A percentile compares a stretch with the other conserved stretches of the same genome.
phyloP scores from a whole-genome alignment of 2,888 invertebrate genomes.

The Cheilosia vulpina region DNA sequence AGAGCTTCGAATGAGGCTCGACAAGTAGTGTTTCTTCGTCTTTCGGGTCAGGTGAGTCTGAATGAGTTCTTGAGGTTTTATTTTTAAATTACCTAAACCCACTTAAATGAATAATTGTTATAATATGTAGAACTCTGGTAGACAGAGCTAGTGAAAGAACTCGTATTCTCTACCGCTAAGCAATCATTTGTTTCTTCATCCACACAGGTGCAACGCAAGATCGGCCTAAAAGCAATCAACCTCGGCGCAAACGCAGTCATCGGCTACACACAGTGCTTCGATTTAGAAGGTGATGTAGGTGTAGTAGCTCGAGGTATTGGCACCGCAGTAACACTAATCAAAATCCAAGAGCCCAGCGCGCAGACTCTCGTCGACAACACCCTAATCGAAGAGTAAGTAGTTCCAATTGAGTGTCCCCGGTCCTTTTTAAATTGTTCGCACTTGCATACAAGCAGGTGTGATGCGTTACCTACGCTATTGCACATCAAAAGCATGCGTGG shows the following conservation, averaged over 20 bases:
- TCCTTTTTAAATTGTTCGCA: conserved; percentile 11
- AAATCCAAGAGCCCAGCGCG: conserved; percentile 84
- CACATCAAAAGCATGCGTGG: conserved; percentile 32
- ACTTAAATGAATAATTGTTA: no score
- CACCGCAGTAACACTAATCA: conserved; percentile 91
- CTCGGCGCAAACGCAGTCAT: conserved; percentile 97
- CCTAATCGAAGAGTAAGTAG: conserved; percentile 87
- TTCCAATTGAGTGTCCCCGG: background rate
- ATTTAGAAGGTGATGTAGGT: conserved; percentile 98
- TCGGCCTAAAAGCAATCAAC: conserved; percentile 96
- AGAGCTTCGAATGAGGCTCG: conserved; percentile 98
- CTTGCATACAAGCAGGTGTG: conserved; percentile 30
- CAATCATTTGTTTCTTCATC: no score
- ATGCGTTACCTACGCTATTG: background rate
- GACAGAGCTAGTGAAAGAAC: no score
- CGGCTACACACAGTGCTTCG: conserved; percentile 97
- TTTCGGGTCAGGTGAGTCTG: conserved; percentile 91
- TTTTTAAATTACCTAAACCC: no score
- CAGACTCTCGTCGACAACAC: conserved; percentile 83
- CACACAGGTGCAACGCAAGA: conserved; percentile 91
- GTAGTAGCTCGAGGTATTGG: conserved; percentile 98
- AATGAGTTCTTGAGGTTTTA: no score
- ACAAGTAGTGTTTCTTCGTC: conserved; percentile 96
- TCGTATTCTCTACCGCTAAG: no score
- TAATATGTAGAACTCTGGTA: no score